phyloP scores from a whole-genome alignment of 2,888 invertebrate species.

The Hyposoter dolosus region DNA sequence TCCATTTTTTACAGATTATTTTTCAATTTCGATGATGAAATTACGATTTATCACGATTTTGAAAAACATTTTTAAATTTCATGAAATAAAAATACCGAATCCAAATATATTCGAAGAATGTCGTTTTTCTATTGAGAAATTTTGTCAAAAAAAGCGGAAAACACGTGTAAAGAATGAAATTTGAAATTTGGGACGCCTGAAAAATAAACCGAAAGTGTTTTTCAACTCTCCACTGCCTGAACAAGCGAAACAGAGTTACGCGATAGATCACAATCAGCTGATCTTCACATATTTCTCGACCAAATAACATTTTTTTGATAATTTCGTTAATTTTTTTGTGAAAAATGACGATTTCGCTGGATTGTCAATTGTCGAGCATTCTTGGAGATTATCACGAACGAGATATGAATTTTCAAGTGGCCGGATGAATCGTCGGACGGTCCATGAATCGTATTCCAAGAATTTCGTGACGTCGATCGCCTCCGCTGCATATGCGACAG shows the following conservation, averaged over 20 bases:
- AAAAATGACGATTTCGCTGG: neutral
- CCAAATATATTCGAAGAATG: neutral
- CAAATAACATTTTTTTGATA: neutral
- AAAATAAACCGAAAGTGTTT: too few relatives aligned
- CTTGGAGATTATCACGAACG: too few relatives aligned
- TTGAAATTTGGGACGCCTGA: too few relatives aligned
- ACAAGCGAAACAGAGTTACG: too few relatives aligned
- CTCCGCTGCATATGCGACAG: neutral
- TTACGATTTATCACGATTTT: neutral
- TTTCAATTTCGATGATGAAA: too few relatives aligned
- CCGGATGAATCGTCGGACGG: neutral
- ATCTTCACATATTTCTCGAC: too few relatives aligned
- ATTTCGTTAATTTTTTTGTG: neutral
- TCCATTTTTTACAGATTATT: neutral
- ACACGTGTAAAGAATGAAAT: too few relatives aligned
- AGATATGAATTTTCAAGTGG: too few relatives aligned
- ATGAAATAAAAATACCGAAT: neutral
- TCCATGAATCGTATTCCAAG: slow-evolving; percentile 38
- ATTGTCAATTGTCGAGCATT: neutral
- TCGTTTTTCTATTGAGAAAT: too few relatives aligned
- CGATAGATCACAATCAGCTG: too few relatives aligned
- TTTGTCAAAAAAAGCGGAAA: too few relatives aligned
- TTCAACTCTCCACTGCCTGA: too few relatives aligned
- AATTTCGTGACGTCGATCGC: slow-evolving; percentile 51
- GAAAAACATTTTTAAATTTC: neutral